Conservation (phyloP, 23 tunicate genomes). For the Trididemnum nubilum region DNA sequence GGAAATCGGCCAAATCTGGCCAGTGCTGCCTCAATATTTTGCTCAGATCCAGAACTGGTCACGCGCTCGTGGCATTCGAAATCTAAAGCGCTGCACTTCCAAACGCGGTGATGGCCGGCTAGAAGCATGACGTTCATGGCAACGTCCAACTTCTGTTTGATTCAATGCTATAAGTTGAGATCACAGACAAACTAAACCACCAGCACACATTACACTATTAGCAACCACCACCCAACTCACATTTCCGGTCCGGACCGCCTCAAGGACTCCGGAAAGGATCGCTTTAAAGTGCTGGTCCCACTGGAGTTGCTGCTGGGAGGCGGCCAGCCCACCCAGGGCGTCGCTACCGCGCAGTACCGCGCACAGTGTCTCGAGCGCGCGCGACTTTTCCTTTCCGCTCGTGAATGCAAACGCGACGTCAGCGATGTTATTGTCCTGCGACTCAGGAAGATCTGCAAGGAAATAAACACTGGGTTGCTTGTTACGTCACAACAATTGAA, state of each 20-base stretch:
- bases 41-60: too few species aligned
- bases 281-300: conserved; percentile 56
- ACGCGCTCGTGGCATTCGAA: too few species aligned
- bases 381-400: conserved; percentile 41
- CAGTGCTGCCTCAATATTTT: too few species aligned
- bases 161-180: too few species aligned
- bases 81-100: too few species aligned
- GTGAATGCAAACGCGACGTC: conserved; percentile 37
- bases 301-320: conserved; percentile 56
- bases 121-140: too few species aligned
- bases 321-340: conserved; percentile 47
- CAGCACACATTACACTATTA: too few species aligned
- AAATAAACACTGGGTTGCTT: background rate
- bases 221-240: too few species aligned
- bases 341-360: conserved; percentile 41
- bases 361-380: conserved; percentile 40
- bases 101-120: too few species aligned
- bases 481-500: background rate
- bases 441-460: conserved; percentile 34
- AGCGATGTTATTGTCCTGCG: conserved; percentile 39
- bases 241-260: conserved; percentile 38
- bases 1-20: too few species aligned
- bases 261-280: conserved; percentile 49
- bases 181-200: too few species aligned
- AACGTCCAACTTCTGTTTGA: too few species aligned